Evolutionary conservation across 2,797 vertebrate genomes (phyloP).

Genomic region (Aplochiton taeniatus): DNA sequence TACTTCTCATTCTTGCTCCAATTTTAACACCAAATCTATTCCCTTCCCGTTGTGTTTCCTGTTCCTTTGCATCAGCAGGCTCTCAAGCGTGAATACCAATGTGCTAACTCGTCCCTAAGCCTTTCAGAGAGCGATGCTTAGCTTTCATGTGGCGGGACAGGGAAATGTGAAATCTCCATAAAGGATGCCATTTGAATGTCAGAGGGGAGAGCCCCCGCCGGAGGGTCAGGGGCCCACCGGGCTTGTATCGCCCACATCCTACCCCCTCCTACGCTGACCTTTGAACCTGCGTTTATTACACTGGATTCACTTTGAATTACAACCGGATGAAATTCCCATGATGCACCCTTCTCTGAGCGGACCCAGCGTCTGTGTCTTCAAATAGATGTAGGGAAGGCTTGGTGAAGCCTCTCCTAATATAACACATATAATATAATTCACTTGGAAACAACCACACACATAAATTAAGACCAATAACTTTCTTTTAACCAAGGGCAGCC

Average conservation of each 20-base stretch:
- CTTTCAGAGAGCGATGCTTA: conserved; percentile 52
- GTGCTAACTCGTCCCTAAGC: conserved; percentile 59
- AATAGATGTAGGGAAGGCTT: conserved; percentile 38
- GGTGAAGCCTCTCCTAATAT: conserved; percentile 43
- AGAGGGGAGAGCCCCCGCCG: background rate
- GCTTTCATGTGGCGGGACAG: conserved; percentile 24
- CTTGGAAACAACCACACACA: no score
- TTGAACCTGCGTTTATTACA: background rate
- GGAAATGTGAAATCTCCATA: background rate
- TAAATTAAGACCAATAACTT: no score
- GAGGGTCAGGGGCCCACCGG: background rate
- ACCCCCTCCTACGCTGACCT: background rate
- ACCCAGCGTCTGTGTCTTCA: conserved; percentile 19
- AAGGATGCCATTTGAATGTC: conserved; percentile 9
- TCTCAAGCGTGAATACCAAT: conserved; percentile 29
- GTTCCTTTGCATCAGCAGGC: conserved; percentile 47
- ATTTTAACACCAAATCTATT: no score
- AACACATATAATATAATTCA: no score
- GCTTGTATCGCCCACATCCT: background rate
- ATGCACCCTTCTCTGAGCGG: background rate
- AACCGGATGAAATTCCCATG: background rate
- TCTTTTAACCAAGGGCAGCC: no score
- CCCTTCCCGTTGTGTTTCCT: conserved; percentile 38
- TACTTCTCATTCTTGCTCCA: conserved; percentile 22
- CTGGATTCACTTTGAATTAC: background rate